These are phyloP conservation scores for Malurus splendens DNA, from an alignment of 2,797 vertebrate species.

Conservation along the genomic window DNA sequence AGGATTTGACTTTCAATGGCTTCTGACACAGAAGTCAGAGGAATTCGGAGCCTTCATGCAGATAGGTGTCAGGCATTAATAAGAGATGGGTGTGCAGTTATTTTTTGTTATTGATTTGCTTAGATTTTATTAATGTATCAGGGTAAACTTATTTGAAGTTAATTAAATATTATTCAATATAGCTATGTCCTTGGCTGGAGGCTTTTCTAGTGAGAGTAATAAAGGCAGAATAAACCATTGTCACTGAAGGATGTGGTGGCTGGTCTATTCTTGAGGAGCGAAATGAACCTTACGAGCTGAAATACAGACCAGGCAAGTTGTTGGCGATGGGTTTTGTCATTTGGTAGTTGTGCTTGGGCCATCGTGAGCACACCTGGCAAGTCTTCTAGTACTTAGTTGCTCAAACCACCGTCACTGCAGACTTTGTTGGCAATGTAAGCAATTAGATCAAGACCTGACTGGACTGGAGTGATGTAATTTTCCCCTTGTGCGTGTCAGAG, in stretches of 20 bases:
- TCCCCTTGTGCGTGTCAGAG: background rate
- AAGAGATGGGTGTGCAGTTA: background rate
- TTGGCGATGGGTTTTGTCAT: background rate
- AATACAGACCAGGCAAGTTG: background rate
- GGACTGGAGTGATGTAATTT: background rate
- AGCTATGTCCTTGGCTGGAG: slow-evolving; percentile 10
- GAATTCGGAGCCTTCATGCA: background rate
- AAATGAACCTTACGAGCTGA: background rate
- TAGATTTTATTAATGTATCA: slow-evolving; percentile 13
- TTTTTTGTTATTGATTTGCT: slow-evolving; percentile 30
- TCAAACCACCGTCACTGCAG: background rate
- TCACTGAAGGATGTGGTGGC: background rate
- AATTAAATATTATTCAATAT: slow-evolving; percentile 5
- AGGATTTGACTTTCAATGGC: background rate
- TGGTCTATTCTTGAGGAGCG: background rate
- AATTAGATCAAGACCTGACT: background rate
- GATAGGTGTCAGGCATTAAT: background rate
- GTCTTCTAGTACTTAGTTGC: background rate
- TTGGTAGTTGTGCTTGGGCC: background rate
- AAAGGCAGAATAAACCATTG: slow-evolving; percentile 38
- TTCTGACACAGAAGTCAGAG: background rate
- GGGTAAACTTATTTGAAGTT: slow-evolving; percentile 12
- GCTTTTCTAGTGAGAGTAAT: slow-evolving; percentile 21
- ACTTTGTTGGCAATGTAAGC: background rate
- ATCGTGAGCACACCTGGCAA: background rate